Percentiles rank a stretch among this genome's conserved stretches.
These are phyloP conservation scores for Gymnobelideus leadbeateri DNA, from an alignment of 2,113 vertebrate species.

Conservation along the genomic window DNA sequence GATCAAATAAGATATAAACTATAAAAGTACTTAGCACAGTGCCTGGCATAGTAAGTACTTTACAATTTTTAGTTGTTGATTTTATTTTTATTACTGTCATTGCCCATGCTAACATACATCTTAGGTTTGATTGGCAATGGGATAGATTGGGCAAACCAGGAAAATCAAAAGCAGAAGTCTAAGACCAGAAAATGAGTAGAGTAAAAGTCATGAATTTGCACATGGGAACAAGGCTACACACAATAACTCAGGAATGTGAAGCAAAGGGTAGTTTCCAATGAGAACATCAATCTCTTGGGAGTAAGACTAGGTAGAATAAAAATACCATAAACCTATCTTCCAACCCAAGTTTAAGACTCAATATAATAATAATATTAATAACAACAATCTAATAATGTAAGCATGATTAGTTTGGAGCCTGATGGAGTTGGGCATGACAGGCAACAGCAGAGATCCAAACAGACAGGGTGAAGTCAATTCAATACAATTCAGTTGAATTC, in stretches of 20 bases:
- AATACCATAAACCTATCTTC: neutral
- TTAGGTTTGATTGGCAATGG: neutral
- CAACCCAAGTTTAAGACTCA: neutral
- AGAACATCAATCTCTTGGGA: neutral
- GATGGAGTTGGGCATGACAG: neutral
- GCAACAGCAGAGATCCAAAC: neutral
- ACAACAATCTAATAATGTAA: neutral
- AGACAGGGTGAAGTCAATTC: neutral
- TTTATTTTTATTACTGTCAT: slow-evolving; percentile 3
- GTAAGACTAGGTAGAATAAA: neutral
- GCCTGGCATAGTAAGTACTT: neutral
- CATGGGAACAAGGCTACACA: neutral
- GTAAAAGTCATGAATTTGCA: neutral
- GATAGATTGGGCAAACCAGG: neutral
- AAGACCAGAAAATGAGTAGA: neutral
- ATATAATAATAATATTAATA: neutral
- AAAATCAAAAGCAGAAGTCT: neutral
- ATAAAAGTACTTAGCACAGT: neutral
- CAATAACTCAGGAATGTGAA: neutral
- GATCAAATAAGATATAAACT: neutral
- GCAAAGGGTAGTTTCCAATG: neutral
- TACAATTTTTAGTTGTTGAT: neutral
- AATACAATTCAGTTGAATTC: too few species aligned
- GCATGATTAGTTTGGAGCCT: neutral
- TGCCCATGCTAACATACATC: neutral